Base-by-base conservation (phyloP, 1,140 invertebrate genomes). In the Stegodyphus dumicola region DNA sequence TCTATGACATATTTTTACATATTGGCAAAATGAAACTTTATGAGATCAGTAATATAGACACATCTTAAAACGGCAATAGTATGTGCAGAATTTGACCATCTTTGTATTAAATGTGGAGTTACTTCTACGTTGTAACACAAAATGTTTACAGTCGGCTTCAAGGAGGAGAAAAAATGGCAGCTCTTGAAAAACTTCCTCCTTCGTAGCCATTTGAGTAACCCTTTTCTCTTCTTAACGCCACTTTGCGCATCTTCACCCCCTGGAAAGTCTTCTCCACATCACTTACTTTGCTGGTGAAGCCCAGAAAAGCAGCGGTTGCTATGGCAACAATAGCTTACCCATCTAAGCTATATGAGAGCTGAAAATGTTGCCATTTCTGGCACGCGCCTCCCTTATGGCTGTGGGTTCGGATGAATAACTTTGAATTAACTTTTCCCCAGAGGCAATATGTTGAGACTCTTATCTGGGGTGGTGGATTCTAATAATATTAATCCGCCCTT, bases 401-500 rank as follows among this genome's bases (percentile, higher is more conserved):
- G 10, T 7, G 15, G 33, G 78, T 13, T 81, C 48, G 80, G 56
- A 75, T 75, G 80, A 83, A 83, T 83, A 83, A 83, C 80, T 83
- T 74, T 83, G 80, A 83, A 83, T 83, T 83, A 83, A 83, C 80
- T 83, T 67, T 81, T 81, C 70, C 78, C 78, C 56, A 73, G 48
- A 52, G 15, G 56, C 71, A 83, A 83, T 83, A 83, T 83, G 80
- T 56, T 75, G 60, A 17, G 48, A 51, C 54, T 60, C 53, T 64
- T 71, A 73, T 70, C 66, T 73, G 33, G 33, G 33, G 33, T 33
- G 33, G 33, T 33, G 33, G 33, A 33, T 33, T 69, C 70, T 83
- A 83, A 75, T 83, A 83, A 83, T 83, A 51, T 75, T 83, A 83
- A 83, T 83, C 80, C 80, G 56, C 53, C 49, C 73, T 81, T 56